These are phyloP conservation scores for Falco novaeseelandiae DNA, from an alignment of 2,797 vertebrate species.

Conservation along the genomic window DNA sequence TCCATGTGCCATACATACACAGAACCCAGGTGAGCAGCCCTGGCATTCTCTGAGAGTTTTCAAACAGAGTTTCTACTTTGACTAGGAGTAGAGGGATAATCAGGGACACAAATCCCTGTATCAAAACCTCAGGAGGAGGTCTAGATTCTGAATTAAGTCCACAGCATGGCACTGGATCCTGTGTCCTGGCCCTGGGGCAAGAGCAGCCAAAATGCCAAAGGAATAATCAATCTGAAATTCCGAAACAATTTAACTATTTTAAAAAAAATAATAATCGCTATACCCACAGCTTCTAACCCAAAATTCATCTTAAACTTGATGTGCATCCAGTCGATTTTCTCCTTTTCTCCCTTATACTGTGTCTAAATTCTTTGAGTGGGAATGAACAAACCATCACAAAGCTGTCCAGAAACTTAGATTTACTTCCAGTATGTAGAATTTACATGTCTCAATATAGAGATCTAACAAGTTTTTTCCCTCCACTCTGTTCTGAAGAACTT, in stretches of 20 bases:
- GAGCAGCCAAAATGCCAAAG: not conserved
- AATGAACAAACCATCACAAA: not conserved
- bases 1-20: not conserved
- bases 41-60: not conserved
- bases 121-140: not conserved
- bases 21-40: not conserved
- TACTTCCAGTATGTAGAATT: not conserved
- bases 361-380: not conserved
- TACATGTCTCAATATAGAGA: not conserved
- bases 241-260: not conserved
- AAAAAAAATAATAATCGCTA: not conserved
- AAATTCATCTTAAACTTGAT: not conserved
- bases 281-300: not conserved
- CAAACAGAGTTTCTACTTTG: not conserved
- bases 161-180: not conserved
- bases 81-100: not conserved
- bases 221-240: not conserved
- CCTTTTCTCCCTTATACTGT: not conserved
- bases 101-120: not conserved
- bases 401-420: not conserved
- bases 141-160: not conserved
- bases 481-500: not conserved
- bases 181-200: not conserved
- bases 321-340: not conserved
- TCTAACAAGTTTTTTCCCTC: not conserved